These are phyloP conservation scores for Coregonus ussuriensis DNA, from an alignment of 2,797 vertebrate genomes.

Conservation along the genomic window DNA sequence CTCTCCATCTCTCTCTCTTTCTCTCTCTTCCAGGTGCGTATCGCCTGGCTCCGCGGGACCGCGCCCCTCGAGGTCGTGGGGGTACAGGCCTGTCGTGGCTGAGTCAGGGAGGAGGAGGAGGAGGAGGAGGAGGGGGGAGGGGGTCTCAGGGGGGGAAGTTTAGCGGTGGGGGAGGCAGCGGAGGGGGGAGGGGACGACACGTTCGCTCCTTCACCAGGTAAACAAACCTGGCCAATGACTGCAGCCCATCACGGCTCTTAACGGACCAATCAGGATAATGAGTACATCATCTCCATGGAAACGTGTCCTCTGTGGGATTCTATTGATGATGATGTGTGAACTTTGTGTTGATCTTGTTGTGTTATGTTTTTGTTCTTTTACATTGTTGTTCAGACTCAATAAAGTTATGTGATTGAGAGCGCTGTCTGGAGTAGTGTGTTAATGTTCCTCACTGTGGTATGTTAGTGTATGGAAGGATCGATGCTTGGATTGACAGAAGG, in stretches of 20 bases:
- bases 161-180: conserved; percentile 76
- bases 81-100: conserved; percentile 93
- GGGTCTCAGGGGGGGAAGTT: too few relatives aligned
- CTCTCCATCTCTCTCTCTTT: background rate
- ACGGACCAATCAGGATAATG: conserved; percentile 85
- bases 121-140: conserved; percentile 61
- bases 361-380: conserved; percentile 65
- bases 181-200: conserved; percentile 93
- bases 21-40: conserved; percentile 81
- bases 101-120: conserved; percentile 78
- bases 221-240: conserved; percentile 67
- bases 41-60: conserved; percentile 91
- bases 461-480: background rate
- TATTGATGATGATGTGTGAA: conserved; percentile 42
- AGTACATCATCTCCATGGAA: conserved; percentile 59
- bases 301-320: conserved; percentile 37
- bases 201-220: conserved; percentile 98
- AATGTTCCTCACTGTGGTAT: background rate
- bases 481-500: background rate
- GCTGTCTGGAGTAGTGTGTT: background rate
- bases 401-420: background rate
- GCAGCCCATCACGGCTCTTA: conserved; percentile 60
- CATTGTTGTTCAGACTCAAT: conserved; percentile 36
- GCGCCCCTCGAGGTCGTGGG: conserved; percentile 87
- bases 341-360: conserved; percentile 52